Evolutionary conservation across 1,140 invertebrate genomes (phyloP), one percentile per base, ranked within the genome.

Genomic region (Anastatus disparis): DNA sequence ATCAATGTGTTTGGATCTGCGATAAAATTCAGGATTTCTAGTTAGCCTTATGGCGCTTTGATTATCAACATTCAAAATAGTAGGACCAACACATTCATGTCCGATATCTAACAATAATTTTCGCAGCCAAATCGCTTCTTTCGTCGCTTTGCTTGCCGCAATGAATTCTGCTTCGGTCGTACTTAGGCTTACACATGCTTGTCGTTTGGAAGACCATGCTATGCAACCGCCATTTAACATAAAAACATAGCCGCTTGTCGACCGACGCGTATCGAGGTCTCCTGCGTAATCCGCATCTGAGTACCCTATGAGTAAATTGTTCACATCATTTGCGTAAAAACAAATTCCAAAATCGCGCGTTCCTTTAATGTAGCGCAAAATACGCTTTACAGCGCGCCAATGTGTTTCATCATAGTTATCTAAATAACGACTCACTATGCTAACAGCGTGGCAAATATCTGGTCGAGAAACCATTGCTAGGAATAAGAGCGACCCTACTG

Each of bases 401-500:
- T n/a, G n/a, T n/a, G n/a, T n/a, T n/a, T n/a, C n/a, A n/a, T n/a
- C n/a, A n/a, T n/a, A n/a, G n/a, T n/a, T n/a, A n/a, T n/a, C n/a
- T n/a, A n/a, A n/a, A n/a, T n/a, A n/a, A n/a, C n/a, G n/a, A n/a
- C n/a, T n/a, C n/a, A n/a, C n/a, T n/a, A n/a, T n/a, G n/a, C n/a
- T n/a, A n/a, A n/a, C n/a, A n/a, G n/a, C n/a, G n/a, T n/a, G n/a
- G n/a, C n/a, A n/a, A n/a, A n/a, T n/a, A n/a, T n/a, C n/a, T n/a
- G 83, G 82, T 26, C 85, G 67, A n/a, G 81, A 81, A 0, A 70
- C 65, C 26, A 73, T 70, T 15, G 83, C 74, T 10, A 84, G 58
- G 70, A 85, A 87, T 53, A 86, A 68, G 22, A 87, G 74, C 46
- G 74, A 75, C 10, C 82, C 82, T 6, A 85, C 75, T n/a, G n/a